Evolutionary conservation across 1,140 invertebrate genomes (phyloP).

Genomic region (Lasaia peninsularis): DNA sequence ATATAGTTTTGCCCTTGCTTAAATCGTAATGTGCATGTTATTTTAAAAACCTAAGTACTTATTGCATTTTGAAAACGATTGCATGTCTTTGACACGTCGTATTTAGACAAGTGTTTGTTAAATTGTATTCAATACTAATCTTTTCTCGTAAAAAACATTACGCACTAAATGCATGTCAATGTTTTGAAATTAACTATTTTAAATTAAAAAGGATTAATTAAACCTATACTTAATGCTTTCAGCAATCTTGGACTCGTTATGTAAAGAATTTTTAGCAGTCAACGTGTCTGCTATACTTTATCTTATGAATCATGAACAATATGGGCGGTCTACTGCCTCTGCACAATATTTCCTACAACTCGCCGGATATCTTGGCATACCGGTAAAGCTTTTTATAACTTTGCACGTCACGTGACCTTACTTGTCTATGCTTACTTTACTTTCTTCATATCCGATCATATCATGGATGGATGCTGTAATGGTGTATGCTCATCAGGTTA

Average conservation of each 20-base stretch:
- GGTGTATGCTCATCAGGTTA: slow-evolving; percentile 81
- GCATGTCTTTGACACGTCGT: neutral
- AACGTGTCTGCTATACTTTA: slow-evolving; percentile 95
- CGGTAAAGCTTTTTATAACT: slow-evolving; percentile 56
- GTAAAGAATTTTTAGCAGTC: slow-evolving; percentile 90
- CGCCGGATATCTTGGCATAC: slow-evolving; percentile 85
- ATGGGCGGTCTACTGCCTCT: slow-evolving; percentile 92
- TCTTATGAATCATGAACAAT: slow-evolving; percentile 94
- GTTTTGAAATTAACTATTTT: slow-evolving; percentile 8
- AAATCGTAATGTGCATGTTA: neutral
- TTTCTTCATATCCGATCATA: slow-evolving; percentile 7
- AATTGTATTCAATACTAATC: neutral
- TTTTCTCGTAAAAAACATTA: neutral
- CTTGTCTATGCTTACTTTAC: slow-evolving; percentile 20
- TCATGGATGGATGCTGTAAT: neutral
- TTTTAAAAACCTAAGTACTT: neutral
- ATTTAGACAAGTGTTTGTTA: neutral
- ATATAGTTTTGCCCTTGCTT: neutral
- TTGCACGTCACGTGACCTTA: slow-evolving; percentile 16
- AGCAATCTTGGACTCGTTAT: slow-evolving; percentile 91
- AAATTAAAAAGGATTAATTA: slow-evolving; percentile 21
- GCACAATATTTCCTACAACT: slow-evolving; percentile 96
- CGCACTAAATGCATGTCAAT: slow-evolving; percentile 1
- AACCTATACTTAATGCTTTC: slow-evolving; percentile 61
- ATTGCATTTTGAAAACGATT: neutral